These are phyloP conservation scores for Borostomias antarcticus DNA, from an alignment of 2,797 vertebrate genomes.

Conservation along the genomic window DNA sequence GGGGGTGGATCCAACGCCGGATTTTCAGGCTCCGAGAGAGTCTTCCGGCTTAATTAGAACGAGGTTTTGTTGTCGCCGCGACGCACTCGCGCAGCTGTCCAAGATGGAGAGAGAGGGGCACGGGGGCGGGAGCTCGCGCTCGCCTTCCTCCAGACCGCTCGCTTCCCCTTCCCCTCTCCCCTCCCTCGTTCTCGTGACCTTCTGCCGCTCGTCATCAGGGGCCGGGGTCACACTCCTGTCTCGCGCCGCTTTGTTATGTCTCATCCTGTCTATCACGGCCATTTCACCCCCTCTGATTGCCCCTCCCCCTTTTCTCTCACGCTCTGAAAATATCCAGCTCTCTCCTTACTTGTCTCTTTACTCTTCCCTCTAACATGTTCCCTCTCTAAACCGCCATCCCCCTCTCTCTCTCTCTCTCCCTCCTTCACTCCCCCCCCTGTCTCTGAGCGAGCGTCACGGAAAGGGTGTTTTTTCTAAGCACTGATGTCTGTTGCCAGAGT, in stretches of 20 bases:
- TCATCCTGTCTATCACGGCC: constrained; percentile 16
- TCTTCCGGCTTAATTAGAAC: constrained; percentile 53
- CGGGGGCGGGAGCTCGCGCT: constrained; percentile 42
- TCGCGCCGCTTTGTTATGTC: constrained; percentile 11
- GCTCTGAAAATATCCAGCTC: constrained; percentile 20
- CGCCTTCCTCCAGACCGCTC: constrained; percentile 48
- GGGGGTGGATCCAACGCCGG: constrained; percentile 33
- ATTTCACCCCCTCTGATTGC: constrained; percentile 3
- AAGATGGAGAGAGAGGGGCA: constrained; percentile 21
- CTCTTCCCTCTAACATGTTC: constrained; percentile 46
- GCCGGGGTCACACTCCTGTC: no score
- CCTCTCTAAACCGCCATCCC: constrained; percentile 24
- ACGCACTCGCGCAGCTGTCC: background rate
- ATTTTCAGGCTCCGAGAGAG: constrained; percentile 22
- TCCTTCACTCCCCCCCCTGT: background rate
- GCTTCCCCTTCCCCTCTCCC: constrained; percentile 34
- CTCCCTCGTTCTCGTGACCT: background rate
- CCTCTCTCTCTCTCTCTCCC: constrained; percentile 25
- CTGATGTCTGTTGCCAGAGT: constrained; percentile 66
- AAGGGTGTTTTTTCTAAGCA: constrained; percentile 62
- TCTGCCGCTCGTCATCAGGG: background rate
- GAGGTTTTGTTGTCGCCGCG: constrained; percentile 13
- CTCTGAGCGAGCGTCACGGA: constrained; percentile 55
- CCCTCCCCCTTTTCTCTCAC: background rate
- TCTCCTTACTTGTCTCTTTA: constrained; percentile 37